Percentiles rank a stretch among this genome's conserved stretches.
Conservation (phyloP, 1,140 invertebrate species). For the Drosophila asahinai region DNA sequence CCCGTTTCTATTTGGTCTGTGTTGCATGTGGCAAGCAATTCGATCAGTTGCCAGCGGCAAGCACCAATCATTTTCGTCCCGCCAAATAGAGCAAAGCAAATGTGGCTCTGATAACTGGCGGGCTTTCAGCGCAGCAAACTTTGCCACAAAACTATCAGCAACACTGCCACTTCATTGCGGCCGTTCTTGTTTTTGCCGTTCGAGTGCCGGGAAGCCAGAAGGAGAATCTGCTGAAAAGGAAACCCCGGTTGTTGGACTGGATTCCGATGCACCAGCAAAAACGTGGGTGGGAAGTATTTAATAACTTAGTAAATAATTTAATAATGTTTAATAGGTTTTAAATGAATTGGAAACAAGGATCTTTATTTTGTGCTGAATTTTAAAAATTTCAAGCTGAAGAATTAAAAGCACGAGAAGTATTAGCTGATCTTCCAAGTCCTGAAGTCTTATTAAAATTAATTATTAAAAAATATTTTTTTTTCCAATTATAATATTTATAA, state of each 20-base stretch:
- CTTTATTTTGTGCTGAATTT: too few relatives aligned
- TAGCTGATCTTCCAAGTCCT: too few relatives aligned
- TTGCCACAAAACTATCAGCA: slow-evolving; percentile 62
- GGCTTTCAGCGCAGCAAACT: slow-evolving; percentile 43
- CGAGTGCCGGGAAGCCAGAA: slow-evolving; percentile 28
- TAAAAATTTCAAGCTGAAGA: too few relatives aligned
- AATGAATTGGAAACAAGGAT: neutral
- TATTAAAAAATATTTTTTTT: too few relatives aligned
- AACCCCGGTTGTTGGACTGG: slow-evolving; percentile 37
- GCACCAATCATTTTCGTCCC: slow-evolving; percentile 59
- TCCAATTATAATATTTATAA: too few relatives aligned
- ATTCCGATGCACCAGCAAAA: slow-evolving; percentile 21
- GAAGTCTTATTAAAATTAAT: too few relatives aligned
- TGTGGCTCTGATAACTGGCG: slow-evolving; percentile 56
- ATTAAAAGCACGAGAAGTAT: too few relatives aligned
- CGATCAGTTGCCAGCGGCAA: slow-evolving; percentile 61
- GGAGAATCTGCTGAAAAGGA: slow-evolving; percentile 35
- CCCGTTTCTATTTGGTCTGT: slow-evolving; percentile 8
- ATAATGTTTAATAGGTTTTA: too few relatives aligned
- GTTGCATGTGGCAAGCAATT: slow-evolving; percentile 71
- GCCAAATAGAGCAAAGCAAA: slow-evolving; percentile 62
- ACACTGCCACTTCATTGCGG: slow-evolving; percentile 39
- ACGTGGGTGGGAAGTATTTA: accelerated
- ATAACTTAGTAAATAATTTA: too few relatives aligned
- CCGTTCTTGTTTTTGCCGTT: slow-evolving; percentile 30